Evolutionary conservation across 1,140 invertebrate species (phyloP).

Genomic region (Babylonia areolata): DNA sequence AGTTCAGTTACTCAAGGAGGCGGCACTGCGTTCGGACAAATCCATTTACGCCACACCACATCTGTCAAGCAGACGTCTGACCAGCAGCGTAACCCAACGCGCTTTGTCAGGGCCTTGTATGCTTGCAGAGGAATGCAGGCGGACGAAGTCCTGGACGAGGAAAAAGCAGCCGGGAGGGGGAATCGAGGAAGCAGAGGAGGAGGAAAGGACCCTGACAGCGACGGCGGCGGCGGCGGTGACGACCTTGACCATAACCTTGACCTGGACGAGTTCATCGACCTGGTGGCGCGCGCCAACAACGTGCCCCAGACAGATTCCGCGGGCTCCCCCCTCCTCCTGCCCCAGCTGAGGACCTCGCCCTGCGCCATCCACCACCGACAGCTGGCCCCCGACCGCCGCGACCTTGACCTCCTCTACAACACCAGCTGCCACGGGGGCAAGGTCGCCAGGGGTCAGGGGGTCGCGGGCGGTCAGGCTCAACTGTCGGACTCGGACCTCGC

Average conservation of each 20-base stretch:
- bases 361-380: background rate
- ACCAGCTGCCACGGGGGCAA: slow-evolving; percentile 27
- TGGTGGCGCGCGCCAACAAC: slow-evolving; percentile 16
- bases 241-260: no score
- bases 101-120: no score
- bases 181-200: no score
- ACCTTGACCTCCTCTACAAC: slow-evolving; percentile 20
- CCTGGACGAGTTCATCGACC: slow-evolving; percentile 23
- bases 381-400: background rate
- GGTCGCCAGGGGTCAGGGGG: background rate
- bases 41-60: no score
- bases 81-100: no score
- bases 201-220: background rate
- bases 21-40: no score
- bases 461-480: no score
- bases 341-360: background rate
- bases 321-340: background rate
- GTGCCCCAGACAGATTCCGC: background rate
- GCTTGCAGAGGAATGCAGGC: slow-evolving; percentile 7
- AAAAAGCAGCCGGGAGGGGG: background rate
- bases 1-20: no score
- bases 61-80: no score
- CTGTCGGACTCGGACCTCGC: background rate
- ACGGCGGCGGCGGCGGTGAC: no score
- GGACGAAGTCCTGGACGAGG: background rate